These are phyloP conservation scores for Nylanderia fulva DNA, from an alignment of 1,140 invertebrate species.

Conservation along the genomic window DNA sequence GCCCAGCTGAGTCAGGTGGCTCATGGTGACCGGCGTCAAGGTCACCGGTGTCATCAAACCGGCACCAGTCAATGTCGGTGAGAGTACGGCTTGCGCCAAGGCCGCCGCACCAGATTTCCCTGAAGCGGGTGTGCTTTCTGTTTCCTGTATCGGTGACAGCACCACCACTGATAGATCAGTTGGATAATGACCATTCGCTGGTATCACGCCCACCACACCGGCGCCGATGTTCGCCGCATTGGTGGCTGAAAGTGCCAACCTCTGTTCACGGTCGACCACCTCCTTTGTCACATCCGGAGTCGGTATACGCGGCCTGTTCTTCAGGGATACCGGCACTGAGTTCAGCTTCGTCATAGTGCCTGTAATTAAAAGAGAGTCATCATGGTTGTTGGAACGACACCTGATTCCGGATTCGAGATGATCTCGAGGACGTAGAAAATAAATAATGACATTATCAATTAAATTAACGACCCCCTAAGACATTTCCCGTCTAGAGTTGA, in stretches of 20 bases:
- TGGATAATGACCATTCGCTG: conserved; percentile 86
- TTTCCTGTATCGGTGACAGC: conserved; percentile 91
- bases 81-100: conserved; percentile 90
- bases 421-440: conserved; percentile 48
- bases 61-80: conserved; percentile 86
- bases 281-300: conserved; percentile 95
- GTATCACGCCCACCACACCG: conserved; percentile 89
- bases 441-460: conserved; percentile 39
- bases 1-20: conserved; percentile 81
- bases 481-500: conserved; percentile 28
- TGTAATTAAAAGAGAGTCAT: conserved; percentile 74
- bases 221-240: conserved; percentile 86
- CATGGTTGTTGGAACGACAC: neutral
- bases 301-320: conserved; percentile 93
- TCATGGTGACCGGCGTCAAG: conserved; percentile 86
- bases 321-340: conserved; percentile 89
- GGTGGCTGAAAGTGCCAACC: conserved; percentile 85
- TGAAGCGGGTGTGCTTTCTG: conserved; percentile 89
- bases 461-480: conserved; percentile 7
- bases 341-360: conserved; percentile 89
- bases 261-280: conserved; percentile 89
- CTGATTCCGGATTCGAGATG: conserved; percentile 10
- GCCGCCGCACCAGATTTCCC: conserved; percentile 90
- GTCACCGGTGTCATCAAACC: conserved; percentile 88
- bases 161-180: conserved; percentile 90